A percentile compares a stretch with the other conserved stretches of the same genome.
Evolutionary conservation across 2,797 vertebrate species (phyloP).

Genomic region (Kryptolebias ocellatus): DNA sequence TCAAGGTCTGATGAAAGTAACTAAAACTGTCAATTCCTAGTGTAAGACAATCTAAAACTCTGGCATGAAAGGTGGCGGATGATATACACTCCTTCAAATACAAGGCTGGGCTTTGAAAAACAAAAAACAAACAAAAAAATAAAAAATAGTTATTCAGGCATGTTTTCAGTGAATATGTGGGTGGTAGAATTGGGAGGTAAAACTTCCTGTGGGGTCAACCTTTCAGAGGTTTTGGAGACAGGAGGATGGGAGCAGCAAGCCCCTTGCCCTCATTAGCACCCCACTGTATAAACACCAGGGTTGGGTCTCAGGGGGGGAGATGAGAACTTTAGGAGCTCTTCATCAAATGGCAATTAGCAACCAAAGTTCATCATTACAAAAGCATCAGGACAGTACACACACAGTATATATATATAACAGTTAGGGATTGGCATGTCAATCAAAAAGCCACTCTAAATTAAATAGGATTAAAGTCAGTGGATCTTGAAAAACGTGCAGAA

Average conservation of each 20-base stretch:
- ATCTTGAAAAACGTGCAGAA: neutral
- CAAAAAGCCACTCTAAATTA: neutral
- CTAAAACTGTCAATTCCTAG: too few relatives aligned
- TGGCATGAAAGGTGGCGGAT: too few relatives aligned
- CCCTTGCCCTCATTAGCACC: constrained; percentile 46
- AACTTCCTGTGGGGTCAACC: constrained; percentile 64
- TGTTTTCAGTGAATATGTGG: constrained; percentile 43
- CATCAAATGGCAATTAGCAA: constrained; percentile 13
- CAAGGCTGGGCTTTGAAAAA: too few relatives aligned
- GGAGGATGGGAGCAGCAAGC: constrained; percentile 38
- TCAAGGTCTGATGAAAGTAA: too few relatives aligned
- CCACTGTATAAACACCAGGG: constrained; percentile 65
- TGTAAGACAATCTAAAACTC: too few relatives aligned
- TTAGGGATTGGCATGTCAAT: neutral
- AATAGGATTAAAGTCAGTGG: neutral
- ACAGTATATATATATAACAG: neutral
- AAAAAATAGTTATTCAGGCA: neutral
- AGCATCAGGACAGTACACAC: neutral
- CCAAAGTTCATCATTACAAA: neutral
- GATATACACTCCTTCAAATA: too few relatives aligned
- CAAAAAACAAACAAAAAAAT: neutral
- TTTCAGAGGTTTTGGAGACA: constrained; percentile 48
- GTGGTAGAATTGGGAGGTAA: constrained; percentile 51
- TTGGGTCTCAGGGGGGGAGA: constrained; percentile 36
- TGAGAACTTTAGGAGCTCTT: constrained; percentile 25